phyloP scores from a whole-genome alignment of 1,140 invertebrate genomes.

The Batillaria attramentaria region DNA sequence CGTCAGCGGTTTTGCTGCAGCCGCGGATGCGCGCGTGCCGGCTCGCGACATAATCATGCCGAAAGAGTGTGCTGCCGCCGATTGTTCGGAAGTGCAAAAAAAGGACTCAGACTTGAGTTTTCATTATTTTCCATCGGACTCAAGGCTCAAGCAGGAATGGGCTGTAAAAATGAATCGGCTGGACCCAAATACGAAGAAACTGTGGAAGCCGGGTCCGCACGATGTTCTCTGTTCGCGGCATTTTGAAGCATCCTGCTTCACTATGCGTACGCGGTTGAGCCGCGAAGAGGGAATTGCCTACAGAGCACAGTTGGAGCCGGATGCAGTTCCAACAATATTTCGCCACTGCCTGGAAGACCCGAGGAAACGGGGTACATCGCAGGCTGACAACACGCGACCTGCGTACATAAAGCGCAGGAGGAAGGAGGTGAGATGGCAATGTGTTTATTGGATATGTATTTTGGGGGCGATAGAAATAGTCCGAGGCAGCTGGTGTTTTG shows the following conservation, averaged over 20 bases:
- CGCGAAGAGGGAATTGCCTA: neutral
- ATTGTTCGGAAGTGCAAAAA: neutral
- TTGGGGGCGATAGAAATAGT: neutral
- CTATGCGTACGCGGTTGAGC: neutral
- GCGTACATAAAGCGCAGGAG: neutral
- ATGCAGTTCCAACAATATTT: no score
- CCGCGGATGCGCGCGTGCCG: no score
- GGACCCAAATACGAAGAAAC: no score
- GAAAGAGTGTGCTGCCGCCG: neutral
- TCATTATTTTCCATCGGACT: neutral
- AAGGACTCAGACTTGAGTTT: no score
- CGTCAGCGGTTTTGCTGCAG: no score
- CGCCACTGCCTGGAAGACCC: neutral
- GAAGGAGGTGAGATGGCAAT: neutral
- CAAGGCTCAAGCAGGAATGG: neutral
- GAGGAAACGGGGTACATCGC: neutral
- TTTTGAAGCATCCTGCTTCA: neutral
- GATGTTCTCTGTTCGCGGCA: conserved; percentile 1
- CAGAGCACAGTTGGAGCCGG: no score
- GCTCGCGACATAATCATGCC: no score
- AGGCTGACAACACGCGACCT: neutral
- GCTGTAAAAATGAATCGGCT: neutral
- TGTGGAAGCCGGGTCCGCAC: no score
- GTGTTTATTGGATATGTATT: neutral
- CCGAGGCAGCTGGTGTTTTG: no score